phyloP scores from a whole-genome alignment of 2,797 vertebrate genomes.

The Poecile montanus region DNA sequence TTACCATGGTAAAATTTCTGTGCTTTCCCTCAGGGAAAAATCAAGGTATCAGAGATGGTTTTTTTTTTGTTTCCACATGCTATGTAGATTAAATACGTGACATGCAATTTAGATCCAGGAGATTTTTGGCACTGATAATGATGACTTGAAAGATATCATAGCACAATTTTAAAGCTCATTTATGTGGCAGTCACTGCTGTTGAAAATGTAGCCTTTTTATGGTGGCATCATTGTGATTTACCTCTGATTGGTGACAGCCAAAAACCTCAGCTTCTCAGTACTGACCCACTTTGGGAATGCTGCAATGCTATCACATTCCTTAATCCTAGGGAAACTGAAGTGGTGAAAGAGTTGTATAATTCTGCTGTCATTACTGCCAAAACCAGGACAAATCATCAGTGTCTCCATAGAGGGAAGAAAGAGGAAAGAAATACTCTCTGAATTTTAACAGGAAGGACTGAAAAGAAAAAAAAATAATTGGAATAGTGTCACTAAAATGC shows the following conservation, averaged over 20 bases:
- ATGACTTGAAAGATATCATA: neutral
- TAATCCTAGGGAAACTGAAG: neutral
- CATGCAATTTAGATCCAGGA: neutral
- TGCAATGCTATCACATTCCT: neutral
- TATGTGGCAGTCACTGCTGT: neutral
- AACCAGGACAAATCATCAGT: neutral
- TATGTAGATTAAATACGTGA: slow-evolving; percentile 22
- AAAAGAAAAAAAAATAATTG: neutral
- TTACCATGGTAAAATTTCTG: neutral
- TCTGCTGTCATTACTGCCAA: slow-evolving; percentile 18
- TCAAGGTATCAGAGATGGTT: neutral
- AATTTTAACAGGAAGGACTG: neutral
- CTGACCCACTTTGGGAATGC: neutral
- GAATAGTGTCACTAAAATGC: neutral
- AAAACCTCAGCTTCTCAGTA: neutral
- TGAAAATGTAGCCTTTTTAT: neutral
- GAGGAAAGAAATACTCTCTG: neutral
- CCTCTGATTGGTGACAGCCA: neutral
- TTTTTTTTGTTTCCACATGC: slow-evolving; percentile 16
- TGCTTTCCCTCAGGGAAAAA: slow-evolving; percentile 15
- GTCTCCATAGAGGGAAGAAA: neutral
- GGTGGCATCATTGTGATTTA: neutral
- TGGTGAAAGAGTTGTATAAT: neutral
- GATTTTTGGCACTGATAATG: neutral
- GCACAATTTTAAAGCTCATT: neutral